Conservation (phyloP, 2,113 vertebrate species). For the Acinonyx jubatus region DNA sequence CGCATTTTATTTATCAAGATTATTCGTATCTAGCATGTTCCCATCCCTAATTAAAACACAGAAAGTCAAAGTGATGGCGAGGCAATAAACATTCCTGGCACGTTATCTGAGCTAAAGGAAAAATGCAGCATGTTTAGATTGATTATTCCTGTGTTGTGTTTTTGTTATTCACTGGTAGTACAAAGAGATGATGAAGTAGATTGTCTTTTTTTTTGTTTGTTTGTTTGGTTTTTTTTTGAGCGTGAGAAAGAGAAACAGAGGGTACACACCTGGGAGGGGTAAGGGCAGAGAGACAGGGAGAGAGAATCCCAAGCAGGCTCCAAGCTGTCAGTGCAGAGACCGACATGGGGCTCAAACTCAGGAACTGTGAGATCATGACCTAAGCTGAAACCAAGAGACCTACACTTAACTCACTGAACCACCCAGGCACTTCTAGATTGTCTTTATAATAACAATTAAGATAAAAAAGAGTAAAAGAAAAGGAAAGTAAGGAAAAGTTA, state of each 20-base stretch:
- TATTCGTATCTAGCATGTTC: neutral
- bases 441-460: neutral
- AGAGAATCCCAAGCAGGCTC: too few relatives aligned
- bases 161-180: constrained; percentile 25
- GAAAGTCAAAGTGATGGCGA: constrained; percentile 7
- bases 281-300: too few relatives aligned
- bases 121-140: constrained; percentile 22
- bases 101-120: constrained; percentile 27
- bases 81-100: neutral
- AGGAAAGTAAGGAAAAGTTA: neutral
- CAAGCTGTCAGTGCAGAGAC: too few relatives aligned
- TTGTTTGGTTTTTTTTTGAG: too few relatives aligned
- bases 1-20: constrained; percentile 24
- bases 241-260: too few relatives aligned
- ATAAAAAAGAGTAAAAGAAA: constrained; percentile 9
- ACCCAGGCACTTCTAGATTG: neutral
- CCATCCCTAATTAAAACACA: neutral
- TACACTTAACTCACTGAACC: too few relatives aligned
- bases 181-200: constrained; percentile 9
- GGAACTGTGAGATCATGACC: too few relatives aligned
- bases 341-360: too few relatives aligned
- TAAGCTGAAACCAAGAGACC: too few relatives aligned
- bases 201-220: neutral
- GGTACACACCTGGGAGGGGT: too few relatives aligned
- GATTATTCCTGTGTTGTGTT: neutral